These are phyloP conservation scores for Trichechus manatus DNA, from an alignment of 2,113 vertebrate species.

Conservation along the genomic window DNA sequence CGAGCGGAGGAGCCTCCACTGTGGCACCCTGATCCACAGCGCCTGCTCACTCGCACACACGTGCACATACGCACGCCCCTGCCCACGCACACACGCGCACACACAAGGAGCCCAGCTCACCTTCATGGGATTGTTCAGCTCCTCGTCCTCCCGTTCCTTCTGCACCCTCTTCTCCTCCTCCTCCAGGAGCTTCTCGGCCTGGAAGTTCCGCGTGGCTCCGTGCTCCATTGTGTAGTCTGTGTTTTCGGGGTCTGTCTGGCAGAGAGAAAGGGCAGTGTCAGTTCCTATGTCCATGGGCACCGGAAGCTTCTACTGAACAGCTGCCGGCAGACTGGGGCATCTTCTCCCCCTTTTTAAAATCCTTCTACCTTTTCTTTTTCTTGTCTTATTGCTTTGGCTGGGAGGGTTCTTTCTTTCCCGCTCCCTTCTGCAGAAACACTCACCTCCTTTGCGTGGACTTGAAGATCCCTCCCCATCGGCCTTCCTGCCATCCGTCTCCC, in stretches of 20 bases:
- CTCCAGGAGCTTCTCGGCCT: constrained; percentile 96
- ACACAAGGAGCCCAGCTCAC: constrained; percentile 68
- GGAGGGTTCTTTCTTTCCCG: not conserved
- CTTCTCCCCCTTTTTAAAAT: not conserved
- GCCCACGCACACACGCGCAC: rapidly evolving
- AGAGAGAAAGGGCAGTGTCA: rapidly evolving
- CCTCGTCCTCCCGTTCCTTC: constrained; percentile 96
- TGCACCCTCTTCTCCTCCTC: constrained; percentile 95
- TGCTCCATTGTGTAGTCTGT: constrained; percentile 99
- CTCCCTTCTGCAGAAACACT: not conserved
- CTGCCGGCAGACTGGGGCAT: not conserved
- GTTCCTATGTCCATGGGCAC: rapidly evolving
- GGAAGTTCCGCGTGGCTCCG: constrained; percentile 96
- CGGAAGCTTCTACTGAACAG: not conserved
- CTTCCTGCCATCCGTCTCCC: not conserved
- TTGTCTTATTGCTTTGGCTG: not conserved
- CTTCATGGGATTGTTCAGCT: constrained; percentile 99
- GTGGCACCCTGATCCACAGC: rapidly evolving
- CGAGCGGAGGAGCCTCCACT: not conserved
- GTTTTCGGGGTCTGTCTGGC: constrained; percentile 97
- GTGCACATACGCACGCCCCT: not conserved
- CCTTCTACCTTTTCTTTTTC: not conserved
- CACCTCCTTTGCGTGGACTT: not conserved
- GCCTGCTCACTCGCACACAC: not conserved
- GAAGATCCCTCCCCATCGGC: not conserved